Evolutionary conservation across 1,140 invertebrate genomes (phyloP).

Genomic region (Phymastichus coffea): DNA sequence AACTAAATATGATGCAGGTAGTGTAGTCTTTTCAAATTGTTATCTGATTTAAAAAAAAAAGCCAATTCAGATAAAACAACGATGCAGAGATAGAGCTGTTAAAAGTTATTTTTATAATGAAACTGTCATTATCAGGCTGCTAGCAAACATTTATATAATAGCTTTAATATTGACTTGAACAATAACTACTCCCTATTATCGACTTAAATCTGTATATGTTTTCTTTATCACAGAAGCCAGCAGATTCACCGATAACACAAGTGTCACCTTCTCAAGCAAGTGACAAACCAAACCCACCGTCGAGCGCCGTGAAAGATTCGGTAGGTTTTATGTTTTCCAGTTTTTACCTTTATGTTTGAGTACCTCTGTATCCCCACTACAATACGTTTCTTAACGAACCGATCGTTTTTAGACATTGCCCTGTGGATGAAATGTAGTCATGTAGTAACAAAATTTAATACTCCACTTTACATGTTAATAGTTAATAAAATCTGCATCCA

Average conservation of each 20-base stretch:
- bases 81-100: no score
- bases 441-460: not conserved
- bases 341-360: not conserved
- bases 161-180: no score
- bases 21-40: not conserved
- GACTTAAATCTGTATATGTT: conserved; percentile 1
- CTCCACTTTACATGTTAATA: not conserved
- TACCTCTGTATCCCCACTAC: not conserved
- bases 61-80: no score
- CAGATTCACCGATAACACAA: conserved; percentile 11
- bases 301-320: conserved; percentile 6
- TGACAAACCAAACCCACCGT: conserved; percentile 19
- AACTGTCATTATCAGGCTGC: no score
- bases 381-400: no score
- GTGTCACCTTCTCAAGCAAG: not conserved
- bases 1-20: conserved; percentile 45
- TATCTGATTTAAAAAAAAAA: not conserved
- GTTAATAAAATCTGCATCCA: not conserved
- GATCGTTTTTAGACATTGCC: no score
- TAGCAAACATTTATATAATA: no score
- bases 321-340: conserved; percentile 29
- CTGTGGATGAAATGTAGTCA: no score
- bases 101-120: no score
- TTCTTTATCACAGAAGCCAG: conserved; percentile 23
- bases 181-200: no score